phyloP scores from a whole-genome alignment of 2,888 invertebrate species.

The Drosophila kuntzei region DNA sequence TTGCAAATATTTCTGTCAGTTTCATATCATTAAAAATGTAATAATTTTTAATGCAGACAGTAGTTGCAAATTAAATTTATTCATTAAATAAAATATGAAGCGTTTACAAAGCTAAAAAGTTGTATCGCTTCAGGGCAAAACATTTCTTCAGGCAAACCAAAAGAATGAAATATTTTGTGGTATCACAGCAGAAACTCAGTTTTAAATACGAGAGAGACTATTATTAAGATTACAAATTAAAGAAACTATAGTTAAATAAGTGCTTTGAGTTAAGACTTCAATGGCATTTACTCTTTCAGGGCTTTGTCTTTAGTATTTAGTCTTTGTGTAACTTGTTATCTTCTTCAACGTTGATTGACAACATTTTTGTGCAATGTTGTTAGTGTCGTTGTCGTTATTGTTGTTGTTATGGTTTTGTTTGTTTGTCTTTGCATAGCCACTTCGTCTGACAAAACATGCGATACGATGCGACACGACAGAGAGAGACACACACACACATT shows the following conservation, averaged over 20 bases:
- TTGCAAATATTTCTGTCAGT: not conserved
- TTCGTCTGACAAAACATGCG: constrained; percentile 77
- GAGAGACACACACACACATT: constrained; percentile 9
- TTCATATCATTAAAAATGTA: not conserved
- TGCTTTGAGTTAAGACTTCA: constrained; percentile 12
- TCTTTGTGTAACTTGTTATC: constrained; percentile 62
- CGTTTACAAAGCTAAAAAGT: not conserved
- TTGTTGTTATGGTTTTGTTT: constrained; percentile 43
- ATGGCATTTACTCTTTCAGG: constrained; percentile 28
- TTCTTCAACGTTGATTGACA: constrained; percentile 72
- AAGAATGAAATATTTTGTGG: constrained; percentile 2
- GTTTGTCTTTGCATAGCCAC: constrained; percentile 74
- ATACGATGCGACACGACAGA: constrained; percentile 66
- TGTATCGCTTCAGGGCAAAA: not conserved
- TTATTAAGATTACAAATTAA: not conserved
- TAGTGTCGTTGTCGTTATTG: constrained; percentile 29
- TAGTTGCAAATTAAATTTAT: not conserved
- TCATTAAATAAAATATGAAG: not conserved
- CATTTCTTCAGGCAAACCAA: constrained; percentile 1
- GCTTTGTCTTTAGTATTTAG: constrained; percentile 39
- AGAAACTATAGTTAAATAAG: constrained; percentile 10
- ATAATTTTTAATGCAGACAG: not conserved
- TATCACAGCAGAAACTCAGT: not conserved
- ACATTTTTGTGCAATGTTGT: constrained; percentile 71
- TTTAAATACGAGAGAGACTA: not conserved